These are phyloP conservation scores for Lerema accius DNA, from an alignment of 1,140 invertebrate genomes.

Conservation along the genomic window DNA sequence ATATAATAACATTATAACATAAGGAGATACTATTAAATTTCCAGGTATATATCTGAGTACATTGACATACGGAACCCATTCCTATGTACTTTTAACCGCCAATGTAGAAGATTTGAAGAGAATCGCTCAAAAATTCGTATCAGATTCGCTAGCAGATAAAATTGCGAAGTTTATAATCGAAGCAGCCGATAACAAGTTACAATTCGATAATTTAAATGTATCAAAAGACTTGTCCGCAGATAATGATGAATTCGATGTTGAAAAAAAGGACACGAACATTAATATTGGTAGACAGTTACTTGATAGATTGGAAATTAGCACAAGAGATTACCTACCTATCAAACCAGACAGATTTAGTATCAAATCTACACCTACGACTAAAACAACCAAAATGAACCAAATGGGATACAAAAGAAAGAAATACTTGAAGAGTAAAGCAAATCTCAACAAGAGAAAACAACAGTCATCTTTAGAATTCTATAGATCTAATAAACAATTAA, in stretches of 20 bases:
- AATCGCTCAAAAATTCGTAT: conserved; percentile 55
- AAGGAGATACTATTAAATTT: too few relatives aligned
- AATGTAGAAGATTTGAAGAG: conserved; percentile 60
- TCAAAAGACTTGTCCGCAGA: conserved; percentile 1
- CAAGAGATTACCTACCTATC: neutral
- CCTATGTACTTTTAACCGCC: conserved; percentile 57
- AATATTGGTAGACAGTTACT: too few relatives aligned
- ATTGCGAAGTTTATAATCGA: conserved; percentile 44
- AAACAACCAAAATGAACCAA: too few relatives aligned
- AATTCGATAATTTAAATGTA: conserved; percentile 5
- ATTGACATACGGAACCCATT: conserved; percentile 30
- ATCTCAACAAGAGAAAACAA: neutral
- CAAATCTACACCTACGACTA: neutral
- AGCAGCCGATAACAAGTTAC: conserved; percentile 15
- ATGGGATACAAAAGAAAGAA: too few relatives aligned
- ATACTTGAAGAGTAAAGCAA: too few relatives aligned
- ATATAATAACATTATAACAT: too few relatives aligned
- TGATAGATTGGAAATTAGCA: too few relatives aligned
- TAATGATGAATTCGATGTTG: neutral
- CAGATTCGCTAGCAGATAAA: conserved; percentile 49
- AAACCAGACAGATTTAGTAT: neutral
- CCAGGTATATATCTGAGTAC: conserved; percentile 43
- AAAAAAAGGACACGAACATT: neutral
- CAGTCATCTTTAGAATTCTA: conserved; percentile 6
- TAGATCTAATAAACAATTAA: neutral